Base-by-base conservation (phyloP, 1,140 invertebrate genomes). In the Theocolax elegans region DNA sequence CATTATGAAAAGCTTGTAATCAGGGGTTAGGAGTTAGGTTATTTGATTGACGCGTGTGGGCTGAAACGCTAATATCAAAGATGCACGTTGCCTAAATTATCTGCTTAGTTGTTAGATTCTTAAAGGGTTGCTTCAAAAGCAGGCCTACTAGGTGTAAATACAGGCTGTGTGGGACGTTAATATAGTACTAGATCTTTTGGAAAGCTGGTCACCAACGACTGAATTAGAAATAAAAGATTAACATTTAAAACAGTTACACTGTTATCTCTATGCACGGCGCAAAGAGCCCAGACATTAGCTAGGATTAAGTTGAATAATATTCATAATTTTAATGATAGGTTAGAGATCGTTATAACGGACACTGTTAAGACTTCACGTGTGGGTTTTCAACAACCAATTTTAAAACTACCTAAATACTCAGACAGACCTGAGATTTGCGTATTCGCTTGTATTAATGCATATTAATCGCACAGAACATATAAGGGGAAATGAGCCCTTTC, bases 201-300 rank as follows among this genome's bases (percentile, higher is more conserved):
- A n/a, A n/a, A n/a, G n/a, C n/a, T n/a, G n/a, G n/a, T n/a, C n/a
- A n/a, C n/a, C n/a, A n/a, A n/a, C n/a, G n/a, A n/a, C n/a, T n/a
- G n/a, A 60, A 19, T 42, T 19, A 42, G 38, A 6, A 1, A 6
- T 74, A 25, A 21, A 29, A 19, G 35, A 68, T 29, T 31, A 69
- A 63, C 76, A 17, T 64, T 71, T 49, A 79, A 76, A 42, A 35
- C 63, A 7, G 67, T 74, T 6, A 75, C 63, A 15, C 53, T 77
- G 19, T 58, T 78, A 63, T 74, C 74, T 8, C 68, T 78, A 51
- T 29, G 44, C 53, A 70, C 75, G 2, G 75, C 74, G 9, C 74
- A 77, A 17, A 66, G 74, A 46, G 66, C 72, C 8, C 75, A 78
- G 68, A 75, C 75, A 8, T 46, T 78, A 17, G 58, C 66, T 25